Evolutionary conservation across 2,797 vertebrate species (phyloP), one percentile per base, ranked within the genome.

Genomic region (Hozukius guyotensis): DNA sequence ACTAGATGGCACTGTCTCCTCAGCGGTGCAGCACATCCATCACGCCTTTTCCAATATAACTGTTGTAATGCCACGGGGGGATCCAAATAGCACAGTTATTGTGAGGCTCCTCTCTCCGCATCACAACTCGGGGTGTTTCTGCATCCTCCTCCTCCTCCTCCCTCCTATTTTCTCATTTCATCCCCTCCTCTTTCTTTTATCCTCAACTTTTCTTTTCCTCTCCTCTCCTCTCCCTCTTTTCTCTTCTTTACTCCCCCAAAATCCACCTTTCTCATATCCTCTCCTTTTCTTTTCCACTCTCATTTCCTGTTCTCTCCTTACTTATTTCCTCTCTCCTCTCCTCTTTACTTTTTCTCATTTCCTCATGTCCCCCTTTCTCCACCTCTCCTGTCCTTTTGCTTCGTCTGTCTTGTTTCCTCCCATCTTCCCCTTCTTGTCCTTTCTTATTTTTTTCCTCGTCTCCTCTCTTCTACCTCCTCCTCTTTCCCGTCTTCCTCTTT

Each of bases 1-100:
- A 76, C 83, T 87, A 88, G 90, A 86, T 89, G 90, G 87, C 88
- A 34, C 83, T 89, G 77, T 73, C 68, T 74, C 62, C 73, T 63
- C 85, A 82, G 75, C 16, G 46, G 61, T 57, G 55, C 8, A 7
- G 10, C 14, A 13, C 16, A 61, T 59, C 57, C 7, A 56, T 71
- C 74, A 69, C 8, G 7, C 27, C 79, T 53, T 69, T 52, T 62
- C 42, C 65, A 76, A 31, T 75, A 46, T 9, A 71, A 60, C 57
- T 11, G 22, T 11, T 75, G 55, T 36, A 67, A 69, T 3, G n/a
- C 62, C 52, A 71, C 22, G 25, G 62, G 70, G 57, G 53, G 56
- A 62, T 77, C 9, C 56, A 65, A 24, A 66, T 8, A 22, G 56
- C 53, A 53, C 72, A 63, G 62, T 70, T 36, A 74, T 38, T 18